phyloP scores from a whole-genome alignment of 1,140 invertebrate genomes.

The Calephelis virginiensis region DNA sequence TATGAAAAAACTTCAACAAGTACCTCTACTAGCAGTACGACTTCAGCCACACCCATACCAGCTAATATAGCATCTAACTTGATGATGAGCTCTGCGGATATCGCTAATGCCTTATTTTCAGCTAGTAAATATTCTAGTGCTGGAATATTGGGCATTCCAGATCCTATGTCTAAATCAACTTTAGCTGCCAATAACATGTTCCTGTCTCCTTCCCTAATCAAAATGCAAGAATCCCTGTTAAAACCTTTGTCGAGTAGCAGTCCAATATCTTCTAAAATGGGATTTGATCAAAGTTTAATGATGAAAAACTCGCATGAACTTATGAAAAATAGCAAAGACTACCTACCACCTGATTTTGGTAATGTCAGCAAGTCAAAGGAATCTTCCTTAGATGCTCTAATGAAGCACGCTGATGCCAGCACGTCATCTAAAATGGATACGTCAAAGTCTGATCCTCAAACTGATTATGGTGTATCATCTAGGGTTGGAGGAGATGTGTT shows the following conservation, averaged over 20 bases:
- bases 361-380: conserved; percentile 71
- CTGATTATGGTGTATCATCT: conserved; percentile 49
- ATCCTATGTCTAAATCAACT: conserved; percentile 84
- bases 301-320: conserved; percentile 74
- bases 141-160: conserved; percentile 80
- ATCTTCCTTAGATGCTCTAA: conserved; percentile 39
- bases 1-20: conserved; percentile 68
- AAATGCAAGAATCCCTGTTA: conserved; percentile 76
- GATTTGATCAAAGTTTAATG: conserved; percentile 63
- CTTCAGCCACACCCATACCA: conserved; percentile 63
- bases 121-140: conserved; percentile 80
- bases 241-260: conserved; percentile 72
- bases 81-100: conserved; percentile 80
- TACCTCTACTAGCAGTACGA: conserved; percentile 55
- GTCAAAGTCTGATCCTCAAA: conserved; percentile 52
- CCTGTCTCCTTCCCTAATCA: conserved; percentile 76
- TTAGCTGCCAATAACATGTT: conserved; percentile 85
- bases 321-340: conserved; percentile 72
- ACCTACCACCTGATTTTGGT: conserved; percentile 72
- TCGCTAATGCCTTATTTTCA: conserved; percentile 81
- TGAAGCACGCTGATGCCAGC: conserved; percentile 50
- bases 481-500: conserved; percentile 67
- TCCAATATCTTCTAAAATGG: conserved; percentile 65
- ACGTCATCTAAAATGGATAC: conserved; percentile 49
- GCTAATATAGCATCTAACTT: conserved; percentile 78